phyloP scores from a whole-genome alignment of 2,113 vertebrate genomes.

The Rhinolophus sinicus region DNA sequence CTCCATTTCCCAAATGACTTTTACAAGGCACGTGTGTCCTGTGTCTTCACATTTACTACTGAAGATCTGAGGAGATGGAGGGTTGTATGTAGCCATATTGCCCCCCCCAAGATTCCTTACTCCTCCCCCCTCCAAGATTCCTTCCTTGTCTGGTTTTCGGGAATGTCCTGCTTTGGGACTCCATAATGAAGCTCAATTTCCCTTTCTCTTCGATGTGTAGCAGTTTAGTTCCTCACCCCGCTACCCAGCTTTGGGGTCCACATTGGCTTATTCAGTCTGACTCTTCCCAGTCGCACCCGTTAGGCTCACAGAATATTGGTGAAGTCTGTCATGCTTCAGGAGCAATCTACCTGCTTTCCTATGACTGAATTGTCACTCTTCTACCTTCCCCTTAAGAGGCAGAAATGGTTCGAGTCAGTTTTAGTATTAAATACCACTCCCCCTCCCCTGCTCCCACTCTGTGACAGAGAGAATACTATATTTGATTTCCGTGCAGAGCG shows the following conservation, averaged over 20 bases:
- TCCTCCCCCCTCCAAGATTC: background rate
- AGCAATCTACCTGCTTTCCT: background rate
- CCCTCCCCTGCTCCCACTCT: background rate
- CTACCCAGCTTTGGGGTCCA: background rate
- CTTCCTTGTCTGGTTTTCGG: background rate
- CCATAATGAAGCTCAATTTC: background rate
- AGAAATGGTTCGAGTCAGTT: background rate
- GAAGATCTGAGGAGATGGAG: too few relatives aligned
- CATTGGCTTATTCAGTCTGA: background rate
- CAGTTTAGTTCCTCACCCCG: background rate
- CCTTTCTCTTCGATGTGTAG: background rate
- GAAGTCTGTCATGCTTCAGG: background rate
- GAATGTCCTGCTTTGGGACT: background rate
- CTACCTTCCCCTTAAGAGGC: background rate
- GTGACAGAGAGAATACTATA: background rate
- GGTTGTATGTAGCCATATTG: accelerated
- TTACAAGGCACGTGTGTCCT: background rate
- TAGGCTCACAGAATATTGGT: background rate
- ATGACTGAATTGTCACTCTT: background rate
- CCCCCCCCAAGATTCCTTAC: background rate
- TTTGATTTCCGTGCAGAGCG: background rate
- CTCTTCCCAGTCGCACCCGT: background rate
- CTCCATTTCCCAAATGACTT: background rate
- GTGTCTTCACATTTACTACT: background rate
- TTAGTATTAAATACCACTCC: background rate